Conservation (phyloP, 2,888 invertebrate genomes). For the Sarcophaga caerulescens region DNA sequence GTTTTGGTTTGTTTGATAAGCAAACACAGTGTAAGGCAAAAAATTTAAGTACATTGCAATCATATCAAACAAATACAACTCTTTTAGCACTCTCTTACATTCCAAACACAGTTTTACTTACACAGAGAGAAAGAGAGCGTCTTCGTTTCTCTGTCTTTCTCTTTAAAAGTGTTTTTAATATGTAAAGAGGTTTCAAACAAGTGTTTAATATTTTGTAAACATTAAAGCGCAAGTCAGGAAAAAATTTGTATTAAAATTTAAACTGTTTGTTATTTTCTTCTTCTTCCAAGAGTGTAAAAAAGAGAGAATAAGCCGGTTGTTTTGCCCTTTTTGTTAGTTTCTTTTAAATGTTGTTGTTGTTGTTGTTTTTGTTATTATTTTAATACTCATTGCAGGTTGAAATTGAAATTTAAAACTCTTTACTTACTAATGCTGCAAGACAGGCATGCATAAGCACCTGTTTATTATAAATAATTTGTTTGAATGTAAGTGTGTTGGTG, state of each 20-base stretch:
- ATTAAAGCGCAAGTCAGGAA: conserved; percentile 57
- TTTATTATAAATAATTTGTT: conserved; percentile 45
- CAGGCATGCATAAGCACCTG: conserved; percentile 62
- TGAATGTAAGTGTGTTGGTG: conserved; percentile 2
- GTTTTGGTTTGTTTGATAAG: conserved; percentile 22
- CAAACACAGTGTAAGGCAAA: conserved; percentile 37
- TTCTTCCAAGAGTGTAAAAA: not conserved
- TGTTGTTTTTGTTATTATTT: conserved; percentile 40
- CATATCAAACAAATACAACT: not conserved
- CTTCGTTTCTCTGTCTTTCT: not conserved
- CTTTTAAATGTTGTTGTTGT: conserved; percentile 18
- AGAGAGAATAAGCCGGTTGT: conserved; percentile 45
- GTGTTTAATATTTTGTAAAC: conserved; percentile 13
- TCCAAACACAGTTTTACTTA: no score
- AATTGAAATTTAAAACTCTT: conserved; percentile 65
- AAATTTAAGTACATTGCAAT: conserved; percentile 24
- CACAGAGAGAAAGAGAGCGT: no score
- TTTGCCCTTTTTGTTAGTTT: conserved; percentile 26
- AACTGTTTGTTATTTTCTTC: not conserved
- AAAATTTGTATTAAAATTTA: conserved; percentile 13
- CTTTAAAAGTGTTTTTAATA: not conserved
- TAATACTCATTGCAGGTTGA: conserved; percentile 41
- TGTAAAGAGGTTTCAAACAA: not conserved
- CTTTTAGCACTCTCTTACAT: conserved; percentile 29
- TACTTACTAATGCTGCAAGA: conserved; percentile 60